Evolutionary conservation across 2,888 invertebrate species (phyloP).

Genomic region (Terebella lapidaria): DNA sequence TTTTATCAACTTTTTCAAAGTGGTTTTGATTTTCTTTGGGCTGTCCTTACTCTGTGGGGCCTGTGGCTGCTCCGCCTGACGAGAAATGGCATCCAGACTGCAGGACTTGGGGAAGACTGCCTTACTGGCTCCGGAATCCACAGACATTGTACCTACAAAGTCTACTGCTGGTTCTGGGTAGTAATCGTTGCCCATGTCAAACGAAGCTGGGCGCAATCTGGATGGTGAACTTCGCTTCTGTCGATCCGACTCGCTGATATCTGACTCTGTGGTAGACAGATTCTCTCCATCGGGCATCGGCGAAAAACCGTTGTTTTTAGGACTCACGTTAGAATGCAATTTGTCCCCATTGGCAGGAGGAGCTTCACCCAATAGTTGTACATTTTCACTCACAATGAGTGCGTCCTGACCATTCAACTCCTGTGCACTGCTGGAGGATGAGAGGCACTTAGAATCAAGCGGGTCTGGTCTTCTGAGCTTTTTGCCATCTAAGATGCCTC

Average conservation of each 20-base stretch:
- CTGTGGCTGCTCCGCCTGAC: not conserved
- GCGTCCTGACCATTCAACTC: not conserved
- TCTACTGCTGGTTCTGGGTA: not conserved
- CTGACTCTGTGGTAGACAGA: too few species aligned
- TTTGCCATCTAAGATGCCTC: not conserved
- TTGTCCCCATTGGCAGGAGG: too few species aligned
- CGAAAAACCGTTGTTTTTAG: not conserved
- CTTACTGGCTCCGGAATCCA: not conserved
- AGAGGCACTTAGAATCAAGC: not conserved
- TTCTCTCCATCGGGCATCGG: not conserved
- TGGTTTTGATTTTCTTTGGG: not conserved
- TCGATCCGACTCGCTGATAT: too few species aligned
- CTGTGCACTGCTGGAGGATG: not conserved
- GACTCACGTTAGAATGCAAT: too few species aligned
- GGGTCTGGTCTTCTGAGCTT: not conserved
- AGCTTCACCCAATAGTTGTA: not conserved
- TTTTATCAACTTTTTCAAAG: not conserved
- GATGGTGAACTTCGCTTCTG: too few species aligned
- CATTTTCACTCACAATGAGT: not conserved
- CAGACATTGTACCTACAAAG: not conserved
- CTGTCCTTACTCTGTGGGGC: not conserved
- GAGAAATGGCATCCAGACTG: not conserved
- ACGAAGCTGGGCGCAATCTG: not conserved
- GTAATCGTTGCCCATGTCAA: not conserved
- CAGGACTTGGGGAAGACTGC: not conserved